Evolutionary conservation across 2,113 vertebrate genomes (phyloP), one percentile per base, ranked within the genome.

Genomic region (Hippocampus mohnikei): DNA sequence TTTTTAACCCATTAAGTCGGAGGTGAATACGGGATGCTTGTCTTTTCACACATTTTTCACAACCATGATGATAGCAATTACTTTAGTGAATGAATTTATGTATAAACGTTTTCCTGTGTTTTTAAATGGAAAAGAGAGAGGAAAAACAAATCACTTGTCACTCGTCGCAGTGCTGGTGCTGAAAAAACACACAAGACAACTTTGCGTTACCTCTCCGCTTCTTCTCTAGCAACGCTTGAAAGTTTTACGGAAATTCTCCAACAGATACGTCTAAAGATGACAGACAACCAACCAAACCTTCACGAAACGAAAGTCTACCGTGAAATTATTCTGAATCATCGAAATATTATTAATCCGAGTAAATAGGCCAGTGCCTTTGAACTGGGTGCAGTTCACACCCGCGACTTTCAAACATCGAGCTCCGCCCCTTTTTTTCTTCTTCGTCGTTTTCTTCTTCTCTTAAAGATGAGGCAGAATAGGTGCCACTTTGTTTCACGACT

Each of bases 381-480:
- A 18, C 0, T 18, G 16, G 42, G 0, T 70, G 20, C n/a, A 74
- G 37, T 71, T 23, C 0, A 69, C 66, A 75, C 90, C 87, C 91
- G 91, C 92, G 87, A 91, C 83, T 91, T 93, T 93, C 87, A 93
- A 93, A 93, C 79, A 3, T 2, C 0, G 0, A 69, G 78, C 81
- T 76, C 90, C 90, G 1, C 88, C 90, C 8, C 8, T 5, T 44
- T 8, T 25, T 0, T 44, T 40, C 81, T 89, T 87, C 85, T 80
- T 23, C 48, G 1, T 2, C 10, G 3, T 52, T 16, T 33, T 0
- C 1, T 48, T 42, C 81, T 88, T 87, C 85, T 78, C 79, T 85
- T 74, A 13, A 0, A 0, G 0, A 33, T 0, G 3, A 0, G 63
- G 59, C 5, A 52, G 33, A 13, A 3, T 42, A 27, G 6, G 64